These are phyloP conservation scores for Netelia inedita DNA, from an alignment of 2,888 invertebrate genomes.

Conservation along the genomic window DNA sequence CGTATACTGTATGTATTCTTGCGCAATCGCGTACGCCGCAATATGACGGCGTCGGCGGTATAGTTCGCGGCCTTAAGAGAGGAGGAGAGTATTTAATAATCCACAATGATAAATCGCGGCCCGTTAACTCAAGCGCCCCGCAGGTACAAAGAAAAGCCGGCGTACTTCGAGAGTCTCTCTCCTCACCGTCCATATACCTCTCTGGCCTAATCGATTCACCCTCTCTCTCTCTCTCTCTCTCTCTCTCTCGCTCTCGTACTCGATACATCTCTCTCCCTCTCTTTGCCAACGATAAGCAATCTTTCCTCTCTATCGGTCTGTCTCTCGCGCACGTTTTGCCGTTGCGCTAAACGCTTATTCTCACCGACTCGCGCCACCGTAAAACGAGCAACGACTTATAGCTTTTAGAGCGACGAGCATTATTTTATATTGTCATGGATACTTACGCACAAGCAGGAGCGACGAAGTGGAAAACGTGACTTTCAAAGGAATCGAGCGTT, in stretches of 20 bases:
- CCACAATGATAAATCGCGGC: conserved; percentile 75
- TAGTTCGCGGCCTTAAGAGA: conserved; percentile 69
- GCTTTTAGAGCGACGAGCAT: conserved; percentile 43
- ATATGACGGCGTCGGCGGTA: conserved; percentile 39
- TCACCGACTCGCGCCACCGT: conserved; percentile 46
- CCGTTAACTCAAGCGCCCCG: conserved; percentile 72
- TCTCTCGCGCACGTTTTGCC: conserved; percentile 33
- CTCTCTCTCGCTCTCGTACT: neutral
- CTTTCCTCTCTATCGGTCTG: conserved; percentile 1
- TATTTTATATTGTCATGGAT: conserved; percentile 56
- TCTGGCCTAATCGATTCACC: conserved; percentile 61
- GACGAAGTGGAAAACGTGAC: neutral
- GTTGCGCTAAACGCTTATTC: conserved; percentile 49
- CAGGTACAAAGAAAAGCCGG: conserved; percentile 75
- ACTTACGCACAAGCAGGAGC: conserved; percentile 29
- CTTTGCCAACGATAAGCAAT: conserved; percentile 11
- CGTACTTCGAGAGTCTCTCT: conserved; percentile 55
- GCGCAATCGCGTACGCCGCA: conserved; percentile 41
- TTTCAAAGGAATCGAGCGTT: neutral
- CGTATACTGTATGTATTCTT: conserved; percentile 2
- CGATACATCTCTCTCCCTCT: neutral
- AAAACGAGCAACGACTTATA: conserved; percentile 57
- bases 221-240: conserved; percentile 35
- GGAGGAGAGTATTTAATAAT: conserved; percentile 76
- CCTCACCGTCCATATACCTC: conserved; percentile 39